A percentile compares a stretch with the other conserved stretches of the same genome.
phyloP scores from a whole-genome alignment of 2,888 invertebrate genomes.

The Drosophila longiperda region DNA sequence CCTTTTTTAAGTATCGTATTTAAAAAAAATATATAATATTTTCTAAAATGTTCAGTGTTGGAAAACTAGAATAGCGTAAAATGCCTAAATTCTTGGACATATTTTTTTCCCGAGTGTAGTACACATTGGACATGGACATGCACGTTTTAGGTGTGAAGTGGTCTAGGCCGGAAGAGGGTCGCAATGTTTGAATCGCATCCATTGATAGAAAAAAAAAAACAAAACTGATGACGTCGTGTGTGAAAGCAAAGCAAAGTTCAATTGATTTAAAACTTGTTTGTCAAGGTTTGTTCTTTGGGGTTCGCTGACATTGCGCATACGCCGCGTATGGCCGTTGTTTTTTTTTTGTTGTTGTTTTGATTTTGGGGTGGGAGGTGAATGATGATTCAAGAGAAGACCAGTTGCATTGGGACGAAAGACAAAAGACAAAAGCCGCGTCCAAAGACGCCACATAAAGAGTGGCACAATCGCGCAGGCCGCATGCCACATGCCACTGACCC shows the following conservation, averaged over 20 bases:
- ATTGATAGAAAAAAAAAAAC: constrained; percentile 1
- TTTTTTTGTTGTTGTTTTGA: constrained; percentile 1
- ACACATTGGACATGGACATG: background rate
- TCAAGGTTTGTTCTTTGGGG: constrained; percentile 56
- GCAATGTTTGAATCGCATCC: constrained; percentile 14
- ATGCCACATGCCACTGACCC: constrained; percentile 73
- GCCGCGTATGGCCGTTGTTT: constrained; percentile 27
- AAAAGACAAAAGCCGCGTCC: constrained; percentile 60
- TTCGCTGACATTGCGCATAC: constrained; percentile 51
- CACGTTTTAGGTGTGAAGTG: constrained; percentile 19
- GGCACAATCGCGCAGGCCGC: constrained; percentile 44
- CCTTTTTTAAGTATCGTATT: background rate
- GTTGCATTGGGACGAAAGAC: constrained; percentile 29
- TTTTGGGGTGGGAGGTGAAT: background rate
- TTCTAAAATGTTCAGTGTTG: background rate
- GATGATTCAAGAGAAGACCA: constrained; percentile 34
- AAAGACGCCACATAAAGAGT: constrained; percentile 48
- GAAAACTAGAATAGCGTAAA: background rate
- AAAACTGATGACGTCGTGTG: constrained; percentile 37
- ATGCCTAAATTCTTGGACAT: background rate
- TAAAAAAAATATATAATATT: background rate
- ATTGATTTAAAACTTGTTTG: constrained; percentile 47
- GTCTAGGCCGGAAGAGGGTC: constrained; percentile 28
- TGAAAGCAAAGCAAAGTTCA: constrained; percentile 36
- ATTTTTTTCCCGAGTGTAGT: background rate